Evolutionary conservation across 2,797 vertebrate species (phyloP).

Genomic region (Esox lucius): DNA sequence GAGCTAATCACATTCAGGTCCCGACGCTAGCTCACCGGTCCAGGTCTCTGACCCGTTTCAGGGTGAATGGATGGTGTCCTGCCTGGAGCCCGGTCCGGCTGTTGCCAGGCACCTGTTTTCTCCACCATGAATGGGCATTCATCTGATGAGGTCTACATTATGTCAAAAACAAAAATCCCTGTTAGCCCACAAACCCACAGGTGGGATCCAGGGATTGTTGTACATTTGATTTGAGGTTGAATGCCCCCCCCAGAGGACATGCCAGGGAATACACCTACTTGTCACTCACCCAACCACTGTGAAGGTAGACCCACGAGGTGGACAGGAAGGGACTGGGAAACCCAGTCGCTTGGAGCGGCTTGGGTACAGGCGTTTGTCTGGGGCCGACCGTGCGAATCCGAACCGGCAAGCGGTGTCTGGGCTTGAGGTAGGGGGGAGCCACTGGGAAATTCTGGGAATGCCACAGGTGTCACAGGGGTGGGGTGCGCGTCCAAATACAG

Average conservation of each 20-base stretch:
- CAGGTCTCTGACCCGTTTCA: neutral
- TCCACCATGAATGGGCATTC: conserved; percentile 6
- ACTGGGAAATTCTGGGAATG: neutral
- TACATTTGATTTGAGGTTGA: neutral
- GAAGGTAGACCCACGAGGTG: no score
- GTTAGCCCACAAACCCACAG: neutral
- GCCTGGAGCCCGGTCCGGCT: conserved; percentile 30
- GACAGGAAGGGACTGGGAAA: neutral
- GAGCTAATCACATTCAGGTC: conserved; percentile 62
- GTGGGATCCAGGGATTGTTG: neutral
- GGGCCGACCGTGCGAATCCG: neutral
- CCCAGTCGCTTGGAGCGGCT: neutral
- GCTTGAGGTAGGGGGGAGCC: neutral
- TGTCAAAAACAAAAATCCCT: neutral
- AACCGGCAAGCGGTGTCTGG: neutral
- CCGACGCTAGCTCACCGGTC: conserved; percentile 51
- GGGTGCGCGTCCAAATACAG: neutral
- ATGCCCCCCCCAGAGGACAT: no score
- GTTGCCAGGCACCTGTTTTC: conserved; percentile 53
- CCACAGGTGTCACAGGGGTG: neutral
- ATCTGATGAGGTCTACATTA: neutral
- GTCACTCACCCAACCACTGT: no score
- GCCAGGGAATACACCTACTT: no score
- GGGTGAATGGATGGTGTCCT: conserved; percentile 9
- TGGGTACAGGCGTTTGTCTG: neutral